These are phyloP conservation scores for Pelobates cultripes DNA, from an alignment of 2,797 vertebrate species.

Conservation along the genomic window DNA sequence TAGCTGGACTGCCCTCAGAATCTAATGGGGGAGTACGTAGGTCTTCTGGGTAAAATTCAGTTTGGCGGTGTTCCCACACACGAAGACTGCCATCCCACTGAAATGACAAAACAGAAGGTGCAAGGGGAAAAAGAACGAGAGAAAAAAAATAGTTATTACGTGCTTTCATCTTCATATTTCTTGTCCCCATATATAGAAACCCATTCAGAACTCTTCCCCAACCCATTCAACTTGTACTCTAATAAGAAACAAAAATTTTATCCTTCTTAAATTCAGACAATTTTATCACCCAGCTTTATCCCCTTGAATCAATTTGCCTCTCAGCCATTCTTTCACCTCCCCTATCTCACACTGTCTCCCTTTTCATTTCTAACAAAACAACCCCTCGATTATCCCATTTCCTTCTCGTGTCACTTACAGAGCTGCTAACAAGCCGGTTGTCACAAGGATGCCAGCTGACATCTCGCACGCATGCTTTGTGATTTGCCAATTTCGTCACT, in stretches of 20 bases:
- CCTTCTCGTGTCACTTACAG: slow-evolving; percentile 74
- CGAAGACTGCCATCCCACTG: slow-evolving; percentile 90
- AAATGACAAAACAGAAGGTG: neutral
- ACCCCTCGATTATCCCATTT: neutral
- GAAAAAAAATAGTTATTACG: neutral
- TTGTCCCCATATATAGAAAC: too few species aligned
- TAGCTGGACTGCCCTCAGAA: slow-evolving; percentile 18
- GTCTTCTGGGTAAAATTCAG: slow-evolving; percentile 75
- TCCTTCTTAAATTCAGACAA: too few species aligned
- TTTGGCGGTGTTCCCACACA: slow-evolving; percentile 87
- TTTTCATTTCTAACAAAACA: too few species aligned
- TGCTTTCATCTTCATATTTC: too few species aligned
- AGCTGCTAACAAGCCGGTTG: slow-evolving; percentile 88
- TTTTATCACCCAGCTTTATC: too few species aligned
- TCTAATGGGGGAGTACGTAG: slow-evolving; percentile 69
- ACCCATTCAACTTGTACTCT: too few species aligned
- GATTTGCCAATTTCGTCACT: slow-evolving; percentile 80
- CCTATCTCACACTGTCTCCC: too few species aligned
- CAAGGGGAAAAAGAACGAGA: neutral
- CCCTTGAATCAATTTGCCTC: too few species aligned
- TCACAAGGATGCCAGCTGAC: slow-evolving; percentile 90
- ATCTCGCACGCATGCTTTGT: slow-evolving; percentile 89
- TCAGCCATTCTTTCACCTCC: too few species aligned
- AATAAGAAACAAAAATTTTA: too few species aligned
- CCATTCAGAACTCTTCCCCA: too few species aligned